Evolutionary conservation across 2,113 vertebrate genomes (phyloP).

Genomic region (Dromiciops gliroides): DNA sequence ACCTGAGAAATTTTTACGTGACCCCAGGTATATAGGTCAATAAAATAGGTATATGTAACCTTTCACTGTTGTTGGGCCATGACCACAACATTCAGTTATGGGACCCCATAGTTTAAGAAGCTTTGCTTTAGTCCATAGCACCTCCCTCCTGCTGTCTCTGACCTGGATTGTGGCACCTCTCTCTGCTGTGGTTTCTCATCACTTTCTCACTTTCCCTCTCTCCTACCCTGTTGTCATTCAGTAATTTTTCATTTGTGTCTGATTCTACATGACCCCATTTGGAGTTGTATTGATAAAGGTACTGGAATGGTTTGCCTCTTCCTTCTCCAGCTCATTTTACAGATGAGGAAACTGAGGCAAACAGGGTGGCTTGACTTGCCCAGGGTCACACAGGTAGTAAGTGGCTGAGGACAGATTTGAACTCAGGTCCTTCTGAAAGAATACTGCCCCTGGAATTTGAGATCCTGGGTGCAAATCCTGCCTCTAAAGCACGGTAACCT

Average conservation of each 20-base stretch:
- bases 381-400: not conserved
- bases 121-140: too few relatives aligned
- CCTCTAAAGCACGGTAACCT: not conserved
- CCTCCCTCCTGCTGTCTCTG: too few relatives aligned
- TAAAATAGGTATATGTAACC: too few relatives aligned
- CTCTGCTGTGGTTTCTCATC: too few relatives aligned
- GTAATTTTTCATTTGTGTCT: not conserved
- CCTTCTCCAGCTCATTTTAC: not conserved
- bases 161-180: too few relatives aligned
- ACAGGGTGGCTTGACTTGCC: not conserved
- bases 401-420: not conserved
- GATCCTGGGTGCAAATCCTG: not conserved
- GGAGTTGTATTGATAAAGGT: not conserved
- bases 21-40: too few relatives aligned
- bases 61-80: too few relatives aligned
- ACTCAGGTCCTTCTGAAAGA: not conserved
- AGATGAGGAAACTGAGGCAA: not conserved
- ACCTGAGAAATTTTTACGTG: too few relatives aligned
- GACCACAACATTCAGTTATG: too few relatives aligned
- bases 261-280: not conserved
- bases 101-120: too few relatives aligned
- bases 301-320: not conserved
- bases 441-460: not conserved
- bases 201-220: too few relatives aligned
- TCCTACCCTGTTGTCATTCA: too few relatives aligned